These are phyloP conservation scores for Parazoanthus darwini DNA, from an alignment of 92 coral and sea anemone genomes.

Conservation along the genomic window DNA sequence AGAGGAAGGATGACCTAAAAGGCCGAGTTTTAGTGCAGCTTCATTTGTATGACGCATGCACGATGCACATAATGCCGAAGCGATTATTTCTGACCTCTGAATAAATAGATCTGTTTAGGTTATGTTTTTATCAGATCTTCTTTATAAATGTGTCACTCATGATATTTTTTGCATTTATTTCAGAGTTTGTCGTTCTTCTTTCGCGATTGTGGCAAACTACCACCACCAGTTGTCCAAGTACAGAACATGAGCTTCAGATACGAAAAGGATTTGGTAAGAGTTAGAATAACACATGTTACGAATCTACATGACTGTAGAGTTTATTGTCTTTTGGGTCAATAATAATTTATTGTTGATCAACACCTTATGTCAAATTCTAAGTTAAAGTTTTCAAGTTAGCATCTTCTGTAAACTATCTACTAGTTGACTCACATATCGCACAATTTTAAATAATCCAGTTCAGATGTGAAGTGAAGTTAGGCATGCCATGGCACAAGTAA, in stretches of 20 bases:
- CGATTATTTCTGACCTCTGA: slow-evolving; percentile 40
- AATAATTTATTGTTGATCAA: background rate
- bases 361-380: background rate
- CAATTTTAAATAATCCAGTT: too few species aligned
- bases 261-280: slow-evolving; percentile 75
- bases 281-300: background rate
- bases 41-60: background rate
- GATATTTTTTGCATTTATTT: background rate
- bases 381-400: background rate
- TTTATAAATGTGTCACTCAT: background rate
- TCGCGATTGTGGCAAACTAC: slow-evolving; percentile 95
- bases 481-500: too few species aligned
- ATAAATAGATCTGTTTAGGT: background rate
- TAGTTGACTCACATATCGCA: too few species aligned
- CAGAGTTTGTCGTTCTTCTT: slow-evolving; percentile 83
- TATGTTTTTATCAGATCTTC: background rate
- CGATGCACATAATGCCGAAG: slow-evolving; percentile 46
- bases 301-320: background rate
- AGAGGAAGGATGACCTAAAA: slow-evolving; percentile 45
- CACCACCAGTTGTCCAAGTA: slow-evolving; percentile 98
- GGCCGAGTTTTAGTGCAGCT: slow-evolving; percentile 46
- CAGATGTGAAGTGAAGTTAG: too few species aligned
- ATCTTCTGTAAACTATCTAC: too few species aligned
- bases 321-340: background rate
- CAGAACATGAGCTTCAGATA: slow-evolving; percentile 88